phyloP scores from a whole-genome alignment of 2,888 invertebrate species.

The Leptinotarsa haldemani region DNA sequence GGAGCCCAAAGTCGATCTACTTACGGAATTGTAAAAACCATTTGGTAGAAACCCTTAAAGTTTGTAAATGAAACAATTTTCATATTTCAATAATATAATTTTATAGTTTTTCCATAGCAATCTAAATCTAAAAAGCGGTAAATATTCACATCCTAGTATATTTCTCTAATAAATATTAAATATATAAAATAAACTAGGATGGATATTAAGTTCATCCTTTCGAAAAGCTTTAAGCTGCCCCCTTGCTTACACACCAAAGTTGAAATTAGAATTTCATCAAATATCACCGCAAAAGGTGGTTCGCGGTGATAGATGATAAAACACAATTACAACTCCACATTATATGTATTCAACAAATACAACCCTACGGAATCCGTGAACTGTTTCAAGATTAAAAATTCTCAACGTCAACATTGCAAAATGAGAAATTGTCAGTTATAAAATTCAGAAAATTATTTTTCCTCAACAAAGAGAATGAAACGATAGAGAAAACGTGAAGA shows the following conservation, averaged over 20 bases:
- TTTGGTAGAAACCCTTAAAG: no score
- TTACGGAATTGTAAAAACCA: no score
- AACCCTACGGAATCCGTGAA: slow-evolving; percentile 40
- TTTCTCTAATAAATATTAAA: slow-evolving; percentile 39
- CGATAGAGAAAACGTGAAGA: slow-evolving; percentile 4
- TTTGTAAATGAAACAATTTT: neutral
- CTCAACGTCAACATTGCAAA: slow-evolving; percentile 28
- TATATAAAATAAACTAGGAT: slow-evolving; percentile 47
- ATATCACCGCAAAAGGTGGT: slow-evolving; percentile 19
- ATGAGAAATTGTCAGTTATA: slow-evolving; percentile 12
- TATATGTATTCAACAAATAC: slow-evolving; percentile 52
- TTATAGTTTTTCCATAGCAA: slow-evolving; percentile 30
- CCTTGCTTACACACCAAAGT: slow-evolving; percentile 61
- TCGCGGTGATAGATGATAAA: slow-evolving; percentile 23
- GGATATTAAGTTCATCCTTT: slow-evolving; percentile 31
- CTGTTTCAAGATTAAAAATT: slow-evolving; percentile 34
- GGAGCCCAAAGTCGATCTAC: no score
- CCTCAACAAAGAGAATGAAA: slow-evolving; percentile 18
- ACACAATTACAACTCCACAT: slow-evolving; percentile 39
- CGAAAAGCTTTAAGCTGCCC: slow-evolving; percentile 63
- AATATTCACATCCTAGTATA: slow-evolving; percentile 48
- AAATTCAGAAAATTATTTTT: neutral
- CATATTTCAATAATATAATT: slow-evolving; percentile 34
- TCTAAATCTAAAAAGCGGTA: slow-evolving; percentile 51
- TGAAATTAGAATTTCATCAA: slow-evolving; percentile 31